Percentiles rank a stretch among this genome's conserved stretches.
phyloP scores from a whole-genome alignment of 2,797 vertebrate genomes.

The Pseudochirops cupreus region DNA sequence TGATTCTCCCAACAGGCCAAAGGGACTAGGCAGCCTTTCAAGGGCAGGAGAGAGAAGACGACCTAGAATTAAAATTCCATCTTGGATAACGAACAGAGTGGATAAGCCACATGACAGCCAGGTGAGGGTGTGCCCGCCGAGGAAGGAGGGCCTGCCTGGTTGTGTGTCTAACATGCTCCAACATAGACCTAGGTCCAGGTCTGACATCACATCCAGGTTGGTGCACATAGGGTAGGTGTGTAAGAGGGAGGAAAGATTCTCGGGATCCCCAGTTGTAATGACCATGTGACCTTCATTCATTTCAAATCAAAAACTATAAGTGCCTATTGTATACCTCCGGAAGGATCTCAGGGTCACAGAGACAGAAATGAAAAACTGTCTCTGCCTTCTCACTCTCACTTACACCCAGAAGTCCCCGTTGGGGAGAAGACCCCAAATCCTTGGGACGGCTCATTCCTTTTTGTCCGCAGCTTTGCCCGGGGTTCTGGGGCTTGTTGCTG shows the following conservation, averaged over 20 bases:
- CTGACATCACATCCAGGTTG: no score
- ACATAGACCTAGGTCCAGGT: no score
- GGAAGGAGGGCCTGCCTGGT: no score
- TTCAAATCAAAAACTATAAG: not conserved
- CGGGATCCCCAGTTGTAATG: no score
- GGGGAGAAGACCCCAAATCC: not conserved
- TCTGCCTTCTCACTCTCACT: not conserved
- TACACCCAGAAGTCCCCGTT: not conserved
- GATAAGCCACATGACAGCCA: no score
- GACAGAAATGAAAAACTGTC: not conserved
- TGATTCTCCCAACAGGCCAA: not conserved
- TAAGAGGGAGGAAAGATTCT: no score
- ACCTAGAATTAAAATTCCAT: not conserved
- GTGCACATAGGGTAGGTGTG: no score
- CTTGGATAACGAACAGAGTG: not conserved
- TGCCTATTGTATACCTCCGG: not conserved
- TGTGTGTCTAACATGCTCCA: no score
- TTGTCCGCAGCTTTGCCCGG: not conserved
- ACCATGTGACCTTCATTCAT: not conserved
- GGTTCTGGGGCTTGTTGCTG: not conserved
- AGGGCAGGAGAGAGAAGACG: not conserved
- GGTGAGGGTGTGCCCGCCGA: no score
- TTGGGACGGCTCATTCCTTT: not conserved
- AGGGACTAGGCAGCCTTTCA: not conserved
- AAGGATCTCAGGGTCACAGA: no score